These are phyloP conservation scores for Gnathonemus longibarbis DNA, from an alignment of 2,113 vertebrate species.

Conservation along the genomic window DNA sequence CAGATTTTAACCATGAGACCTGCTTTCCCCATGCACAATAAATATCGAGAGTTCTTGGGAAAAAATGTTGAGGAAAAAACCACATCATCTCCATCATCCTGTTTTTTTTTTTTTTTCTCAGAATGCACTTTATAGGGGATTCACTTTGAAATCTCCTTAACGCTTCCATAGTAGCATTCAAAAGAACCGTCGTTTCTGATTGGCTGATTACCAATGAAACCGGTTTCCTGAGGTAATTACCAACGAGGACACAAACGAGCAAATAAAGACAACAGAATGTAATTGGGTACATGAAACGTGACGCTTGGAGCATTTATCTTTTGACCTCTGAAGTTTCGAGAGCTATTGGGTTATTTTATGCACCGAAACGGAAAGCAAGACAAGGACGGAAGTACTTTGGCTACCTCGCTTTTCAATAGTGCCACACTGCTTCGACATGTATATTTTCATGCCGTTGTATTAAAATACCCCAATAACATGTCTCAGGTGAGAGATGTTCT, in stretches of 20 bases:
- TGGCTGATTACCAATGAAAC: constrained; percentile 8
- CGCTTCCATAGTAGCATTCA: neutral
- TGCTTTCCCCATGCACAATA: neutral
- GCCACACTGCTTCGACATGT: neutral
- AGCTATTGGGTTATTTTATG: constrained; percentile 64
- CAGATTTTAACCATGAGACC: neutral
- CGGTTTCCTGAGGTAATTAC: neutral
- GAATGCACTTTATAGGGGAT: neutral
- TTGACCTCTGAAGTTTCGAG: constrained; percentile 63
- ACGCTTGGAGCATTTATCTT: constrained; percentile 49
- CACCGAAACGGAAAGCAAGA: constrained; percentile 6
- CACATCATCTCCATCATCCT: neutral
- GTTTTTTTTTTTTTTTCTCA: neutral
- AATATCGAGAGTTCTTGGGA: neutral
- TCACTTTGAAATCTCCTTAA: neutral
- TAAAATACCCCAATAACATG: constrained; percentile 59
- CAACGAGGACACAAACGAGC: neutral
- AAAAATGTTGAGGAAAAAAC: neutral
- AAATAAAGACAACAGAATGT: neutral
- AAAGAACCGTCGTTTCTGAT: neutral
- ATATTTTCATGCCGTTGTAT: neutral
- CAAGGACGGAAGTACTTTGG: constrained; percentile 15
- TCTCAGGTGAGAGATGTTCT: constrained; percentile 28
- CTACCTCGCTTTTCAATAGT: neutral
- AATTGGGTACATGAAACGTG: neutral